Base-by-base conservation (phyloP, 2,888 invertebrate genomes). In the Mythimna vitellina region DNA sequence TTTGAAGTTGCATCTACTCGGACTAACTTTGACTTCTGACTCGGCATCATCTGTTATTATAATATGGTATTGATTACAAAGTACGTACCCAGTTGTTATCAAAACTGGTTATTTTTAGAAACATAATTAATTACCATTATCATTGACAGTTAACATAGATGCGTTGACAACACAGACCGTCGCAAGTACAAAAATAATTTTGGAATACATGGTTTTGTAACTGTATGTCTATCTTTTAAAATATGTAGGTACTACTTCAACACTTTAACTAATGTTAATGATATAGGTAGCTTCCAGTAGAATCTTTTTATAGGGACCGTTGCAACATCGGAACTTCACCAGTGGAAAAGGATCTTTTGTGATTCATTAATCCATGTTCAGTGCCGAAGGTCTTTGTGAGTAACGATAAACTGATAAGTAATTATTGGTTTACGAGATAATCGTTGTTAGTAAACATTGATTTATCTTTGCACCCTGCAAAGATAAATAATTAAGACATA, bases 271-370 rank as follows among this genome's bases (percentile, higher is more conserved):
- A 25, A 22, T 60, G 61, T 12, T 65, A 64, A 75, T 72, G 75
- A 53, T 73, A 9, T 9, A 0, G 12, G 29, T 51, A 0, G n/a
- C 32, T 54, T 46, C 35, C 58, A 58, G 62, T 32, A 17, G 20
- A 46, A 14, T 4, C 17, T 51, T 71, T 72, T 68, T 84, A 86
- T 86, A 84, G 53, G 7, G 29, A 71, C 3, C 38, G 32, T 58
- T 57, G 32, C 12, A n/a, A 57, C 38, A 35, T n/a, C 54, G 78
- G 88, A 81, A 80, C 81, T 82, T 81, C 51, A 81, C 82, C 73
- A 3, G 10, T 17, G 22, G 14, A 5, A 32, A 38, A 35, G 4
- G 12, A 56, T 46, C n/a, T 38, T 64, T 76, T 76, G 49, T 78
- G 35, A 53, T 17, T 68, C 25, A 67, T n/a, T 38, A 56, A 32